These are phyloP conservation scores for Irena cyanogastra DNA, from an alignment of 2,113 vertebrate species.

Conservation along the genomic window DNA sequence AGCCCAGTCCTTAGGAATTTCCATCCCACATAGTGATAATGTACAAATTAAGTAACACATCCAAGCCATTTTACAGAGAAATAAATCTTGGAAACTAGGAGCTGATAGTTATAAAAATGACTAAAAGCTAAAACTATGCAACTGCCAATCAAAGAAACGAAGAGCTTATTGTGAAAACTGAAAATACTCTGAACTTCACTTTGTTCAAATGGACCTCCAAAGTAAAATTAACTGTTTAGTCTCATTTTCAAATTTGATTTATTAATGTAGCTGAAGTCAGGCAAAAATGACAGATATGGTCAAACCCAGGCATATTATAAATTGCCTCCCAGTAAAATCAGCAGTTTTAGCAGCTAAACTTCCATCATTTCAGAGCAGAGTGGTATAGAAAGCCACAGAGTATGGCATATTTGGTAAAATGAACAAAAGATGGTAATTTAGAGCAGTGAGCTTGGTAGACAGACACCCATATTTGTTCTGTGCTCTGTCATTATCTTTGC, in stretches of 20 bases:
- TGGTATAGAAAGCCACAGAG: not conserved
- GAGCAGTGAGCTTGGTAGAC: not conserved
- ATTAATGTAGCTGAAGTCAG: not conserved
- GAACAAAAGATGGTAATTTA: not conserved
- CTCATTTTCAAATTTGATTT: slow-evolving; percentile 7
- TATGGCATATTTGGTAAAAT: not conserved
- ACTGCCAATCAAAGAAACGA: not conserved
- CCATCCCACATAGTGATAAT: not conserved
- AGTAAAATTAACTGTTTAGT: not conserved
- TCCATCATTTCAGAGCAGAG: not conserved
- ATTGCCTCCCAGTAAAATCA: not conserved
- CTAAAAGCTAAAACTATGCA: not conserved
- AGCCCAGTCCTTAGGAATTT: not conserved
- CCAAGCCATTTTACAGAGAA: not conserved
- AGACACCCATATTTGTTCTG: not conserved
- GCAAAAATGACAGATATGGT: not conserved
- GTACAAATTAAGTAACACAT: not conserved
- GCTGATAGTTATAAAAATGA: not conserved
- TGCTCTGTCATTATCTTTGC: not conserved
- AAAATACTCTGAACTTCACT: not conserved
- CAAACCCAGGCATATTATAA: not conserved
- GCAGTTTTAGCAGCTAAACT: not conserved
- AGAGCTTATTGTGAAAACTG: not conserved
- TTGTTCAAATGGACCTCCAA: not conserved
- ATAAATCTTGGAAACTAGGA: not conserved